Base-by-base conservation (phyloP, 2,113 vertebrate genomes). In the Boleophthalmus pectinirostris region DNA sequence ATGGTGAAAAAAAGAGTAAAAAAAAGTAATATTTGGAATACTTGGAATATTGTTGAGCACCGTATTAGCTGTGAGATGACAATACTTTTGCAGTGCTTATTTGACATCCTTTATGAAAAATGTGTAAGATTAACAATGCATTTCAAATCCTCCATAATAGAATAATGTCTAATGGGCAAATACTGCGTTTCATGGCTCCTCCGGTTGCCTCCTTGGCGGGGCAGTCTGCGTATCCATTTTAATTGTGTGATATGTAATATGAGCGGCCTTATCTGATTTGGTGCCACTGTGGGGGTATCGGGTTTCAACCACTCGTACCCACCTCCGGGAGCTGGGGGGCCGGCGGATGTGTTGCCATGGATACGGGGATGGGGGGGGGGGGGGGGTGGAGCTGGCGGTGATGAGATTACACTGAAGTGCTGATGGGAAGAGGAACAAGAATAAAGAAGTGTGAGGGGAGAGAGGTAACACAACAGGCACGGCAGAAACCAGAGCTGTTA, bases 401-500 rank as follows among this genome's bases (percentile, higher is more conserved):
- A 92, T 90, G 88, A 87, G 91, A 91, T 92, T 92, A 91, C 88
- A 74, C 78, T 82, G 77, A 90, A 92, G 89, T 90, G 87, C 88
- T 90, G 90, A 90, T 91, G 88, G 89, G 88, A 91, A 90, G 70
- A 79, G 75, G 84, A 78, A 86, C 81, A 76, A 79, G 84, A 80
- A 75, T 63, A 69, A 64, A 77, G 77, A 78, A 74, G 78, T 67
- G 74, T 72, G 56, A 67, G 49, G 46, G 38, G 72, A 75, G 68
- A 60, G 58, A 81, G 80, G 68, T 84, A 80, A 81, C 51, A 51
- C 65, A 71, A 78, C 24, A 47, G 66, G 74, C 65, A 51, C 68
- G 58, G 76, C 64, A 56, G 80, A 90, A 85, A 88, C 78, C 56
- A 74, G 81, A 88, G 74, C 73, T 82, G 75, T 57, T 58, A 74